phyloP scores from a whole-genome alignment of 2,113 vertebrate species.

The Sylvia atricapilla region DNA sequence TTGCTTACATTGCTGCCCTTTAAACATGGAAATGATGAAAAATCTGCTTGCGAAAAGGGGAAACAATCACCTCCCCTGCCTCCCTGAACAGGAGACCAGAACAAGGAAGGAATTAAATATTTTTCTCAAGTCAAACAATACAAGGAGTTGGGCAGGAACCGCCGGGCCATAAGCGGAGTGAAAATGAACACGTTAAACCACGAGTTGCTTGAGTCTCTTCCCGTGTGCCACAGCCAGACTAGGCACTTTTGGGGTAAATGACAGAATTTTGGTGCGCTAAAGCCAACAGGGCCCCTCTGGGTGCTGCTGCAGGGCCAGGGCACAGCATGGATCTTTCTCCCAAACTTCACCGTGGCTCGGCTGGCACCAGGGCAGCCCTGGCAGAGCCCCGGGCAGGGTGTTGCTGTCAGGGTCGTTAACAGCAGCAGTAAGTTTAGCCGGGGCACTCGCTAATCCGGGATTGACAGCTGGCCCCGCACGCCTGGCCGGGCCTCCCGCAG shows the following conservation, averaged over 20 bases:
- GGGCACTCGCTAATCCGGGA: conserved; percentile 7
- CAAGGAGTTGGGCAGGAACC: background rate
- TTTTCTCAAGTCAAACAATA: background rate
- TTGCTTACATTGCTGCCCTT: background rate
- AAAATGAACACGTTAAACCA: background rate
- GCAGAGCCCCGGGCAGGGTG: background rate
- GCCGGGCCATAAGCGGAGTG: background rate
- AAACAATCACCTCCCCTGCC: background rate
- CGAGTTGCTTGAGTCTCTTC: background rate
- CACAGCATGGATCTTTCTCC: background rate
- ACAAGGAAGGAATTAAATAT: background rate
- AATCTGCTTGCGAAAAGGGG: background rate
- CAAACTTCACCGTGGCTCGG: fast-evolving
- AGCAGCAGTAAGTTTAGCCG: conserved; percentile 4
- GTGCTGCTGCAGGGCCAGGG: fast-evolving
- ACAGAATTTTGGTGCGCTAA: background rate
- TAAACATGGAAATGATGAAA: background rate
- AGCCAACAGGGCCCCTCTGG: background rate
- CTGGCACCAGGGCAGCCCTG: background rate
- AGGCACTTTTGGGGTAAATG: background rate
- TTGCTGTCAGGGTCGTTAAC: background rate
- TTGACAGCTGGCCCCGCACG: conserved; percentile 27
- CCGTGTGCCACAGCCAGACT: fast-evolving
- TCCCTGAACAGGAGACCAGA: background rate
- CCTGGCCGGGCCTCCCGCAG: conserved; percentile 15